Base-by-base conservation (phyloP, 1,140 invertebrate genomes). In the Caenorhabditis brenneri region DNA sequence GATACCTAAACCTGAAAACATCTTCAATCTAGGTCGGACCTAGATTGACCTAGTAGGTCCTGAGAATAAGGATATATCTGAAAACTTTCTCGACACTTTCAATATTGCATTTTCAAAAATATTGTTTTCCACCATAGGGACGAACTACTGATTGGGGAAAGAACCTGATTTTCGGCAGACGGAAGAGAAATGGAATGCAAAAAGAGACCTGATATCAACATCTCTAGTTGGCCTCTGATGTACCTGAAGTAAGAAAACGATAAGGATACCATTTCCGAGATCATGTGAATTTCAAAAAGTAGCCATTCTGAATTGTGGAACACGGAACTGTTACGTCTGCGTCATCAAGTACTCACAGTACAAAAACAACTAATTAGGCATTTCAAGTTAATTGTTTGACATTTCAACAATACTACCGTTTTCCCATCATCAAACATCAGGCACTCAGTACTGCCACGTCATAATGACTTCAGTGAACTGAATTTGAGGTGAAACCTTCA, bases 171-270 rank as follows among this genome's bases (percentile, higher is more conserved):
- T 65, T 65, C 9, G 22, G 16, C 12, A 33, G 31, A 31, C 29
- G 16, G 29, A 36, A n/a, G 24, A 65, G 16, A 15, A 33, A 1
- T 22, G 3, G 22, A 58, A 10, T 33, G 58, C 27, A 58, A 65
- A 65, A 65, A 65, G 24, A 36, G 31, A 65, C 31, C 58, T 65
- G 58, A 36, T 65, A 65, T 65, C 58, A 65, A 65, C 53, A 29
- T n/a, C n/a, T n/a, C n/a, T n/a, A n/a, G n/a, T n/a, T 27, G n/a
- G 1, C 49, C 24, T 29, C 15, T 22, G n/a, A 51, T 58, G 53
- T 58, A 58, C 53, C 53, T 6, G 22, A 29, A 58, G 7, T 29
- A 10, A 6, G 53, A 10, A n/a, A 46, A 46, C 16, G 42, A 46
- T 12, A 16, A n/a, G 7, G n/a, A 51, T 4, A n/a, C 7, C 15